Base-by-base conservation (phyloP, 64 coral and sea anemone species). In the Dendronephthya gigantea region DNA sequence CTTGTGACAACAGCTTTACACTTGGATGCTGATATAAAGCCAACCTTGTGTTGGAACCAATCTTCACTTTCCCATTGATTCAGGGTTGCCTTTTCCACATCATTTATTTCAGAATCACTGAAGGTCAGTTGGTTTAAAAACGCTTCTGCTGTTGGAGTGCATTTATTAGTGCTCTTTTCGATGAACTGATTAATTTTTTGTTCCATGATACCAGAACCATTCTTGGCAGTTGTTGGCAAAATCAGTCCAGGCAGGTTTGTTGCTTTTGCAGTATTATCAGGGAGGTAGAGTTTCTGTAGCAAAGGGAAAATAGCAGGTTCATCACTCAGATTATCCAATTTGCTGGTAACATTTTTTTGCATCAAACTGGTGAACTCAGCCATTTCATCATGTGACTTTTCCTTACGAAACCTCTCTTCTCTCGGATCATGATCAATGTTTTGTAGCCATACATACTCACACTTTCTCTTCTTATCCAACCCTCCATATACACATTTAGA, bases 11-110 rank as follows among this genome's bases (percentile, higher is more conserved):
- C 69, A 30, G 23, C n/a, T 75, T 75, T 75, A 30, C 69, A 75
- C 25, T 75, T 75, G 11, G 69, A 75, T 4, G 69, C 69, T 75
- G 69, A 75, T 13, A 75, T 31, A 75, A 75, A 75, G 69, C 69
- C 69, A 34, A 37, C 35, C 25, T 75, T 75, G 35, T 75, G 69
- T 31, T 32, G 12, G 34, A 75, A 75, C 69, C 69, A 75, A 31
- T 75, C 29, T 31, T 75, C 35, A 37, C n/a, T 33, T 33, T 75
- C 12, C 69, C 69, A 75, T 28, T 75, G 69, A 13, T 75, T 75
- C 3, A 75, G 3, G 25, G n/a, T 75, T 22, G 69, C 28, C 2
- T 31, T 75, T 75, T 75, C 69, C 3, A 75, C 69, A 31, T 75
- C 12, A 15, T 4, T 37, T 4, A 75, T 75, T 75, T 75, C 69